Evolutionary conservation across 2,797 vertebrate genomes (phyloP).

Genomic region (Anomalospiza imberbis): DNA sequence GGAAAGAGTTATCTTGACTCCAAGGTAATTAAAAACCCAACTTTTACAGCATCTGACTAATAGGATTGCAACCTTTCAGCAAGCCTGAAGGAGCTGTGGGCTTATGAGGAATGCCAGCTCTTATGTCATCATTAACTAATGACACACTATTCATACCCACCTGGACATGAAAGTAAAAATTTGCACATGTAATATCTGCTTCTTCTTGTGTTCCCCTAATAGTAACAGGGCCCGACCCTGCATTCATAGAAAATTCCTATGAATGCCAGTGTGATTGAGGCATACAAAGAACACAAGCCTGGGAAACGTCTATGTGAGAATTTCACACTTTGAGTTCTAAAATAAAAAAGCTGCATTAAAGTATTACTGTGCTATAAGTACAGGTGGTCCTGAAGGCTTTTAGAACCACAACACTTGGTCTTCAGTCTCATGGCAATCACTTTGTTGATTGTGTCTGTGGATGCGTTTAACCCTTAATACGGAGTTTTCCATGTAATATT

Average conservation of each 20-base stretch:
- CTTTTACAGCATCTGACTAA: constrained; percentile 25
- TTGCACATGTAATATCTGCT: constrained; percentile 5
- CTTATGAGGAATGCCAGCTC: constrained; percentile 31
- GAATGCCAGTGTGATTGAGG: neutral
- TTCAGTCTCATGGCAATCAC: neutral
- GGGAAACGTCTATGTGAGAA: neutral
- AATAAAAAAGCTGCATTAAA: neutral
- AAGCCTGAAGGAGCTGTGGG: neutral
- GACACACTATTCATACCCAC: neutral
- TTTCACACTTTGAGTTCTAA: neutral
- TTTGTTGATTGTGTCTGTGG: neutral
- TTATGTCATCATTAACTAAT: constrained; percentile 44
- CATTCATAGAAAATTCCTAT: neutral
- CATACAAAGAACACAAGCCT: neutral
- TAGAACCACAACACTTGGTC: neutral
- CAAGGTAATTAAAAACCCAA: neutral
- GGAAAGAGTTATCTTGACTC: neutral
- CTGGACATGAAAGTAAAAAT: constrained; percentile 41
- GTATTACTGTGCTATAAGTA: neutral
- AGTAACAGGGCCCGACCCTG: neutral
- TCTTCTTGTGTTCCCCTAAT: neutral
- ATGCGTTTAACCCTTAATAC: neutral
- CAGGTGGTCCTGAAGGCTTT: neutral
- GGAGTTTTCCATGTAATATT: neutral
- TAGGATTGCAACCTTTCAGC: constrained; percentile 22